phyloP scores from a whole-genome alignment of 2,888 invertebrate species.

The Sinotaia quadrata region DNA sequence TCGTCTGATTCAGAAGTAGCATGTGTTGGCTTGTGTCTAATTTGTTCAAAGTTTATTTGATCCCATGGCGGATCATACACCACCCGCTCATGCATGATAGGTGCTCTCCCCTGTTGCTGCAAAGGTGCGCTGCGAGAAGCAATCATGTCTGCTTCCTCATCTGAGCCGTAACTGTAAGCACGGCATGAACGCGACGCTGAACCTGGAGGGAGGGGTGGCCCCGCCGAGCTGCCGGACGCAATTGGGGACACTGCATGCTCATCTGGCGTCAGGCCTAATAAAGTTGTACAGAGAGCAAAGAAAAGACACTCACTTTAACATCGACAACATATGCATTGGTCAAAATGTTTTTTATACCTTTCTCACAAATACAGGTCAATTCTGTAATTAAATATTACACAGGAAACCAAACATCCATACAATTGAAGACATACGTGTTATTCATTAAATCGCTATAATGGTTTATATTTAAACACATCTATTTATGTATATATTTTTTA shows the following conservation, averaged over 20 bases:
- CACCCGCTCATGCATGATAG: constrained; percentile 32
- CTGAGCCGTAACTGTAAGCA: constrained; percentile 35
- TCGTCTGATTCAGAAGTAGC: constrained; percentile 40
- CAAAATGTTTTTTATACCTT: too few relatives aligned
- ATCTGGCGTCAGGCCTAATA: constrained; percentile 50
- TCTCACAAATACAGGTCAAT: too few relatives aligned
- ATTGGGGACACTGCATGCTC: constrained; percentile 50
- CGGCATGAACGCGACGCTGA: constrained; percentile 16
- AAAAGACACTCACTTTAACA: too few relatives aligned
- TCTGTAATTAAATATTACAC: too few relatives aligned
- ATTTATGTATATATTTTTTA: too few relatives aligned
- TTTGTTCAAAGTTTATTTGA: constrained; percentile 37
- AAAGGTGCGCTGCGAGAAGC: constrained; percentile 30
- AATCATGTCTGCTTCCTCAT: constrained; percentile 33
- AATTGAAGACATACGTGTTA: too few relatives aligned
- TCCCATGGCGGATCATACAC: constrained; percentile 41
- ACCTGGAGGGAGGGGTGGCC: constrained; percentile 4
- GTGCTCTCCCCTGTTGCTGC: constrained; percentile 28
- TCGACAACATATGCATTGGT: too few relatives aligned
- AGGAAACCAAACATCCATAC: too few relatives aligned
- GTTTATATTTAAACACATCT: too few relatives aligned
- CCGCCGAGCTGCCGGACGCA: constrained; percentile 22
- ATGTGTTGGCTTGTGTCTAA: constrained; percentile 4
- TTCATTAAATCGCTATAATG: too few relatives aligned
- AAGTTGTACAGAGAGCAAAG: not conserved